Evolutionary conservation across 2,888 invertebrate genomes (phyloP), one percentile per base, ranked within the genome.

Genomic region (Trimorus sp.): DNA sequence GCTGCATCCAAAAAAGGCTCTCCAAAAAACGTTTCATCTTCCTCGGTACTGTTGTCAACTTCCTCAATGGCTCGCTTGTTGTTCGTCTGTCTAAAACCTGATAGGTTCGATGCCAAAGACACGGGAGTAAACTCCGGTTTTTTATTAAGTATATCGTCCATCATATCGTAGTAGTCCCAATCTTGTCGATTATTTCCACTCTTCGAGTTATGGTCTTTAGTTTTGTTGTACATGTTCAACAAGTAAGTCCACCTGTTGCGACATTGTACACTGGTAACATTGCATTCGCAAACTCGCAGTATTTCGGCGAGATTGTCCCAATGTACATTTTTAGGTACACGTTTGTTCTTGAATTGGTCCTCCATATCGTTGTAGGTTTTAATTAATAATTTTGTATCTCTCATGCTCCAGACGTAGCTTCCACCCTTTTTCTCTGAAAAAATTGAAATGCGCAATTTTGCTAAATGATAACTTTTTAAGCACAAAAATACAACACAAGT

Each of bases 321-420:
- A 26, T n/a, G 12, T 11, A 5, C 12, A 12, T 14, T 26, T 40
- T 40, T 7, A 1, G 4, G 8, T 15, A 60, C 16, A 8, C 26
- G 6, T 16, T 59, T 70, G 42, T 70, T 15, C 5, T 59, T 26
- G 45, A 70, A 70, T 26, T 59, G 49, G 60, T 70, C 8, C 49
- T 60, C 51, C 59, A 70, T 60, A 26, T 70, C 70, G n/a, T 40
- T 59, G 26, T 70, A 70, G 1, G 70, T 60, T 40, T 70, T 70
- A 37, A 70, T 60, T 9, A 70, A 16, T 40, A 70, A 51, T 40
- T 26, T 49, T 56, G 68, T 68, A 14, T 15, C 12, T 51, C 15
- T 38, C 0, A 7, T 26, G 14, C 9, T 59, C 65, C 49, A 48
- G n/a, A n/a, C 38, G n/a, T 26, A 38, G 8, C 7, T 58, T 58